A percentile compares a stretch with the other conserved stretches of the same genome.
Conservation (phyloP, 2,113 vertebrate genomes). For the Tenrec ecaudatus region DNA sequence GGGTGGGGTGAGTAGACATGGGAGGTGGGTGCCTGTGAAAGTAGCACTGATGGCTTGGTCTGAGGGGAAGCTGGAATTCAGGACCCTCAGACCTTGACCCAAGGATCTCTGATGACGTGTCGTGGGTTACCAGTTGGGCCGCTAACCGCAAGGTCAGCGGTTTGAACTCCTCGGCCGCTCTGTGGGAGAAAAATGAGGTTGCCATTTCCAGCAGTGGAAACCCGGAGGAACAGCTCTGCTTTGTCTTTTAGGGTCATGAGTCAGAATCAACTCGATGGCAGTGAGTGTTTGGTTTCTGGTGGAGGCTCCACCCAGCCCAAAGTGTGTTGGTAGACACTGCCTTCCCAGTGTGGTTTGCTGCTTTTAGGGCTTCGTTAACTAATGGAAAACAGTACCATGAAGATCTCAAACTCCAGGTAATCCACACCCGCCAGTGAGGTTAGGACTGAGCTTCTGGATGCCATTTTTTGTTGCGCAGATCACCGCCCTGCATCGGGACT, state of each 20-base stretch:
- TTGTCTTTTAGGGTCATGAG: background rate
- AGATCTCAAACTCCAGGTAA: background rate
- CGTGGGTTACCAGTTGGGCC: no score
- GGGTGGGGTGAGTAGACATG: background rate
- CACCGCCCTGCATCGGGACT: conserved; percentile 26
- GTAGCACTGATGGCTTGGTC: background rate
- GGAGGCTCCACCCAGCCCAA: no score
- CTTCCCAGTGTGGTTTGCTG: no score
- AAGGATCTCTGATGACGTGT: no score
- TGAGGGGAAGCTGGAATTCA: background rate
- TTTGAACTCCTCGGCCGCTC: no score
- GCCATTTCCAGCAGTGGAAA: background rate
- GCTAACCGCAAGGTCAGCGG: no score
- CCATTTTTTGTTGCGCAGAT: conserved; percentile 37
- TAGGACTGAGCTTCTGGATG: background rate
- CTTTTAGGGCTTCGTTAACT: background rate
- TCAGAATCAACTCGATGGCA: no score
- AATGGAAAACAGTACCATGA: background rate
- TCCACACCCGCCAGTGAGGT: conserved; percentile 30
- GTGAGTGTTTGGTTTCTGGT: no score
- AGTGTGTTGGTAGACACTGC: background rate
- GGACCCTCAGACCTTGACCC: background rate
- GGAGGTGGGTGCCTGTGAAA: background rate
- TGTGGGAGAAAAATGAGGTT: no score
- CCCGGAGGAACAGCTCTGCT: background rate